phyloP scores from a whole-genome alignment of 2,797 vertebrate genomes.

The Cynodonichthys magdalenae region DNA sequence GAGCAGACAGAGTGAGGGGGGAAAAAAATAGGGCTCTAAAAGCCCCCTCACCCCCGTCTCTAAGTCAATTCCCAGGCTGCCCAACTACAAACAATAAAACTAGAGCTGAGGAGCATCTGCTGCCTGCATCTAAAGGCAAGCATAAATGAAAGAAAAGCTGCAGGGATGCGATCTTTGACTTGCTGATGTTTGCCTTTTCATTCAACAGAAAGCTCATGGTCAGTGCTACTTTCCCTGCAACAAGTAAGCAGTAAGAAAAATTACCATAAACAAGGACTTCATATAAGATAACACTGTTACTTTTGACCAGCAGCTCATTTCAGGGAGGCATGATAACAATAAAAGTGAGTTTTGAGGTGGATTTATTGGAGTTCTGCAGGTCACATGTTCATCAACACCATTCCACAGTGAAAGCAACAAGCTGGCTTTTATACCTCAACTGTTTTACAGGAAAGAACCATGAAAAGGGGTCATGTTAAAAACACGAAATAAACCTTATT shows the following conservation, averaged over 20 bases:
- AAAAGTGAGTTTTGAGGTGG: no score
- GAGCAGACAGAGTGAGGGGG: constrained; percentile 32
- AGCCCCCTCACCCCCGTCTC: constrained; percentile 55
- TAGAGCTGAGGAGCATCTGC: constrained; percentile 73
- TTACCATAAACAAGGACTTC: constrained; percentile 4
- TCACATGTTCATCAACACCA: no score
- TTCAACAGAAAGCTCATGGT: constrained; percentile 37
- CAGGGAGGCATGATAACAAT: no score
- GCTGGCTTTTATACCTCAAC: no score
- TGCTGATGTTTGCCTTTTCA: constrained; percentile 54
- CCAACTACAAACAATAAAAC: constrained; percentile 66
- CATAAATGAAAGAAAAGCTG: constrained; percentile 59
- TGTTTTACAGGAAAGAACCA: no score
- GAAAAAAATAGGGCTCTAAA: constrained; percentile 39
- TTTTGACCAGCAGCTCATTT: no score
- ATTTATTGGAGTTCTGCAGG: no score
- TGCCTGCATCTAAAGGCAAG: constrained; percentile 58
- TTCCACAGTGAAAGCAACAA: no score
- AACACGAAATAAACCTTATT: no score
- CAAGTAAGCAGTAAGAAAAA: background rate
- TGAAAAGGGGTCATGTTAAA: no score
- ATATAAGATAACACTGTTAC: background rate
- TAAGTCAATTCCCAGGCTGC: constrained; percentile 60
- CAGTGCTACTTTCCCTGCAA: constrained; percentile 30
- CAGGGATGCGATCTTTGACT: constrained; percentile 66